Percentiles rank a stretch among this genome's conserved stretches.
phyloP scores from a whole-genome alignment of 2,888 invertebrate species.

The Drosophila robusta region DNA sequence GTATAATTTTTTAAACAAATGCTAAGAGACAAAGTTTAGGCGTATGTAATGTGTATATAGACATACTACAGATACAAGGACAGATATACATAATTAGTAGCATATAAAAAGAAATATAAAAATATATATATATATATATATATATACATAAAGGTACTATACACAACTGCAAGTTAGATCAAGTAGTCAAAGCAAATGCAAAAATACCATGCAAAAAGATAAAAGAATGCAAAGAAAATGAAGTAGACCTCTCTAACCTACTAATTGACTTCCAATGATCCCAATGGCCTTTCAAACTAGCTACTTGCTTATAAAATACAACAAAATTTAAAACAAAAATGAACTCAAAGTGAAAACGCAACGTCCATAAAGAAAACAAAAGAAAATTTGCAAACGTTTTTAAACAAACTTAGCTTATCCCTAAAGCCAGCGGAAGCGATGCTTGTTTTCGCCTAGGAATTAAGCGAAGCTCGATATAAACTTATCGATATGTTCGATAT shows the following conservation, averaged over 20 bases:
- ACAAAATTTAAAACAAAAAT: constrained; percentile 3
- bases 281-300: constrained; percentile 31
- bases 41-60: constrained; percentile 61
- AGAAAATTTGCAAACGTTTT: constrained; percentile 41
- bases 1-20: constrained; percentile 52
- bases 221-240: too few species aligned
- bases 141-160: constrained; percentile 32
- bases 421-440: constrained; percentile 18
- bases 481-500: constrained; percentile 6
- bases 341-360: constrained; percentile 58
- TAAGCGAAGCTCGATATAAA: constrained; percentile 28
- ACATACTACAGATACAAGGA: constrained; percentile 44
- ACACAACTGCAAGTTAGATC: constrained; percentile 37
- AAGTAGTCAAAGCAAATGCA: constrained; percentile 27
- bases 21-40: constrained; percentile 20
- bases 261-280: constrained; percentile 46
- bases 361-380: constrained; percentile 58
- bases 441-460: constrained; percentile 31
- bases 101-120: constrained; percentile 20
- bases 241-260: constrained; percentile 10
- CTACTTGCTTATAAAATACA: constrained; percentile 19
- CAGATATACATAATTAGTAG: constrained; percentile 38
- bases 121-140: constrained; percentile 1
- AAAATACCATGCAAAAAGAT: constrained; percentile 16
- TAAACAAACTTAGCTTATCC: constrained; percentile 35